Conservation (phyloP, 2,113 vertebrate genomes). For the Tautogolabrus adspersus region DNA sequence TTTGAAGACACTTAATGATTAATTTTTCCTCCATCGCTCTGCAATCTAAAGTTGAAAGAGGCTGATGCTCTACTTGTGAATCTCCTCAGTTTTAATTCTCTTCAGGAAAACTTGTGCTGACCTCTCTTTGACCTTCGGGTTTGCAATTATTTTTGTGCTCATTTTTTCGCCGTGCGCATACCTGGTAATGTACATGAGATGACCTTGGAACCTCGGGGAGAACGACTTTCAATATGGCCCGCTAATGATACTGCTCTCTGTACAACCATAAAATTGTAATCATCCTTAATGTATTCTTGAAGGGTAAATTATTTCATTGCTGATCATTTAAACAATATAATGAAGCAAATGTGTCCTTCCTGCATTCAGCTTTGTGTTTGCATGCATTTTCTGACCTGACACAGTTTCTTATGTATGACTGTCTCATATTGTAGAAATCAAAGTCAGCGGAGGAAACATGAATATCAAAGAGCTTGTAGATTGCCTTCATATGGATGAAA, state of each 20-base stretch:
- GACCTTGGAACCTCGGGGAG: conserved; percentile 58
- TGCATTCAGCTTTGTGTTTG: conserved; percentile 21
- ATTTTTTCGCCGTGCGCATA: background rate
- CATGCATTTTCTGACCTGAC: conserved; percentile 23
- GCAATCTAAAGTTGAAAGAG: conserved; percentile 40
- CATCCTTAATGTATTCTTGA: conserved; percentile 73
- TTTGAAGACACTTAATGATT: background rate
- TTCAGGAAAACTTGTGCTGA: conserved; percentile 34
- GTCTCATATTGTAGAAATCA: conserved; percentile 10
- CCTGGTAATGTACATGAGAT: conserved; percentile 47
- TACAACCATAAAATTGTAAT: conserved; percentile 72
- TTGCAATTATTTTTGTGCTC: conserved; percentile 50
- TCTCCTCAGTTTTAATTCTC: conserved; percentile 38
- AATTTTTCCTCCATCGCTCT: background rate
- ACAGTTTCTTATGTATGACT: background rate
- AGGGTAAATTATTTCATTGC: conserved; percentile 68
- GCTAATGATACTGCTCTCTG: conserved; percentile 60
- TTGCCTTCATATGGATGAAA: conserved; percentile 25
- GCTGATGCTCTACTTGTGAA: conserved; percentile 13
- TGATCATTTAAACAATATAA: conserved; percentile 63
- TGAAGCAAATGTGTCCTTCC: conserved; percentile 50
- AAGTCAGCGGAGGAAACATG: conserved; percentile 20
- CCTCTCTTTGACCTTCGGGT: conserved; percentile 40
- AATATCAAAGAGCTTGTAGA: conserved; percentile 21
- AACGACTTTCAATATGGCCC: conserved; percentile 53